A percentile compares a stretch with the other conserved stretches of the same genome.
phyloP scores from a whole-genome alignment of 2,888 invertebrate genomes.

The Aphodius granarius region DNA sequence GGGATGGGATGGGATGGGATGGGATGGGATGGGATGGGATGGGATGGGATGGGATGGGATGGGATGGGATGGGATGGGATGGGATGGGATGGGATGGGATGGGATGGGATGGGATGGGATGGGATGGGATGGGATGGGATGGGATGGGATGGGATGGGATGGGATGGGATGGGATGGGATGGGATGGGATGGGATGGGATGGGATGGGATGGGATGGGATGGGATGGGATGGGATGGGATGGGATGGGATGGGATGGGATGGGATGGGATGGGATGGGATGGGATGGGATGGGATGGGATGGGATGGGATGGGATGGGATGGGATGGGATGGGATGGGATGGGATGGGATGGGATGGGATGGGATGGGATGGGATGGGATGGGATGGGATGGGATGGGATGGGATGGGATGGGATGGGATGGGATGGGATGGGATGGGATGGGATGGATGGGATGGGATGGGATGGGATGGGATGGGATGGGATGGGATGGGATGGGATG shows the following conservation, averaged over 20 bases:
- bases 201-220: not conserved
- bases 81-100: not conserved
- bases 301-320: constrained; percentile 11
- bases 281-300: not conserved
- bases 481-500: constrained; percentile 2
- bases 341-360: not conserved
- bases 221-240: not conserved
- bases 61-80: constrained; percentile 20
- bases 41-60: not conserved
- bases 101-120: not conserved
- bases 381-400: not conserved
- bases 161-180: not conserved
- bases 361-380: not conserved
- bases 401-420: not conserved
- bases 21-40: not conserved
- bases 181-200: not conserved
- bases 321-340: constrained; percentile 9
- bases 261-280: not conserved
- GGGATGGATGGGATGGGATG: no score
- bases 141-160: not conserved
- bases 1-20: constrained; percentile 6
- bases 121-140: not conserved
- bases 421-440: constrained; percentile 1
- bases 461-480: not conserved
- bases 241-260: not conserved